Evolutionary conservation across 2,888 invertebrate genomes (phyloP).

Genomic region (Mallateleia sp.): DNA sequence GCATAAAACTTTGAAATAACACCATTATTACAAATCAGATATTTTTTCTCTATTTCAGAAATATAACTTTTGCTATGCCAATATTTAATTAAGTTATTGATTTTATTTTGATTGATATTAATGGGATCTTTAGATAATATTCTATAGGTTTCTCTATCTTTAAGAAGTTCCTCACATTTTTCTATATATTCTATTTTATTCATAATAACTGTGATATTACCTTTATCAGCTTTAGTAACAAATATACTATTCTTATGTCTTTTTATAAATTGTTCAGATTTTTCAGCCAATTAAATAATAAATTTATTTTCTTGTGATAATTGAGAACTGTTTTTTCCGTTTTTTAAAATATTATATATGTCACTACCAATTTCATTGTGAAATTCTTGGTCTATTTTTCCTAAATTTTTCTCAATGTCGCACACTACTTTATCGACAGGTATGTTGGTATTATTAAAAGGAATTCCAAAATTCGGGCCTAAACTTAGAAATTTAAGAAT

Average conservation of each 20-base stretch:
- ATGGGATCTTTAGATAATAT: not conserved
- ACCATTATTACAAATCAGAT: not conserved
- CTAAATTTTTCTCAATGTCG: no score
- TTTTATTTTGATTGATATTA: not conserved
- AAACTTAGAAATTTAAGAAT: no score
- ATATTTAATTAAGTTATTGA: not conserved
- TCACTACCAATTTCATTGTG: no score
- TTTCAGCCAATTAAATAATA: no score
- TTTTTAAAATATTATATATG: no score
- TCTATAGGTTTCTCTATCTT: not conserved
- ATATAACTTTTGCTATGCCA: not conserved
- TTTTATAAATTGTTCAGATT: no score
- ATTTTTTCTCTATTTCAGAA: not conserved
- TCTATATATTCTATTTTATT: not conserved
- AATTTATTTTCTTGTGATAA: no score
- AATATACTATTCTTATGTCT: not conserved
- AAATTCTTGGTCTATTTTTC: no score
- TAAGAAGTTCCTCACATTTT: not conserved
- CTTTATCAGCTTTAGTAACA: not conserved
- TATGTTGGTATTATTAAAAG: no score
- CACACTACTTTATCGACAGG: no score
- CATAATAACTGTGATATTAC: not conserved
- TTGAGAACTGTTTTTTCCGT: no score
- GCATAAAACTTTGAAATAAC: conserved; percentile 5
- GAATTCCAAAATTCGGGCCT: no score